Evolutionary conservation across 2,888 invertebrate genomes (phyloP).

Genomic region (Sisyra nigra): DNA sequence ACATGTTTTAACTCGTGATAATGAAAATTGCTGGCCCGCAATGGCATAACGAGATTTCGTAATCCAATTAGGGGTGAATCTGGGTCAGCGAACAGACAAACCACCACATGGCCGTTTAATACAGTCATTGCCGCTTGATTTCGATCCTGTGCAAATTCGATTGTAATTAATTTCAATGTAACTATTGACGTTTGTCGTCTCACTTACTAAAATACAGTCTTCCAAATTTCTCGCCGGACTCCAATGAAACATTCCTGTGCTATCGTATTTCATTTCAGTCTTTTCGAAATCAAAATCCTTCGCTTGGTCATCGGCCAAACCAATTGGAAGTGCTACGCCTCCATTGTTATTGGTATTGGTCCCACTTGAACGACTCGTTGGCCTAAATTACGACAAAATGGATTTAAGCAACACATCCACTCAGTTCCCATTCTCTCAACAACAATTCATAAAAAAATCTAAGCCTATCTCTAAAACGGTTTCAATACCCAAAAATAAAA

Average conservation of each 20-base stretch:
- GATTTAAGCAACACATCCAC: background rate
- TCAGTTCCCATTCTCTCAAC: background rate
- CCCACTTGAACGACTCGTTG: slow-evolving; percentile 75
- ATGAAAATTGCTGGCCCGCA: slow-evolving; percentile 98
- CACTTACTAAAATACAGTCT: slow-evolving; percentile 91
- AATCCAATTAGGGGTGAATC: slow-evolving; percentile 97
- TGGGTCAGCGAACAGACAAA: slow-evolving; percentile 97
- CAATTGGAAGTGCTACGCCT: slow-evolving; percentile 73
- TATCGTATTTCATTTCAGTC: slow-evolving; percentile 98
- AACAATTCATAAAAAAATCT: background rate
- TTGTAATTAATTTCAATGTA: background rate
- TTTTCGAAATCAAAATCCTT: slow-evolving; percentile 96
- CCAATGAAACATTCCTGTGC: slow-evolving; percentile 99
- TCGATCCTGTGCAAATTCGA: slow-evolving; percentile 63
- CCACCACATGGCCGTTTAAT: slow-evolving; percentile 95
- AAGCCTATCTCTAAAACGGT: background rate
- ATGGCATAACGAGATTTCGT: slow-evolving; percentile 97
- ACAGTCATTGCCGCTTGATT: slow-evolving; percentile 99
- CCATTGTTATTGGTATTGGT: slow-evolving; percentile 63
- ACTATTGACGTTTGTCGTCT: background rate
- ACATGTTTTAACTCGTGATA: slow-evolving; percentile 99
- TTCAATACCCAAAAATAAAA: background rate
- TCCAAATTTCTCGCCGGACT: slow-evolving; percentile 93
- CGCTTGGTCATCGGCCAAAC: slow-evolving; percentile 87
- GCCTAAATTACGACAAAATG: slow-evolving; percentile 40